These are phyloP conservation scores for Pantala flavescens DNA, from an alignment of 1,140 invertebrate genomes.

Conservation along the genomic window DNA sequence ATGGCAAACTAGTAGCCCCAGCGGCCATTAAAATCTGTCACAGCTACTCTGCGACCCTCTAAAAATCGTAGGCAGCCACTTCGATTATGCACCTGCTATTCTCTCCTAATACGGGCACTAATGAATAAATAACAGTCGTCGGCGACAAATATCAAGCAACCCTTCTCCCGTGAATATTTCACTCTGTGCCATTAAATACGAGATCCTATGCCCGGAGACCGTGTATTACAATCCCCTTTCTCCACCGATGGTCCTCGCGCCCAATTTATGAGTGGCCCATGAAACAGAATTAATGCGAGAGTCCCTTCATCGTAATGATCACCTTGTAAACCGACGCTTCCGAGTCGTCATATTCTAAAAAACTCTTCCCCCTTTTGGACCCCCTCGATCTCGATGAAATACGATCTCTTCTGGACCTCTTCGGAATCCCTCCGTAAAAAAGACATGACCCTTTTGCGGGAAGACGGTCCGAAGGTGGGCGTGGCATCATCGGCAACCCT, in stretches of 20 bases:
- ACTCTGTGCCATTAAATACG: neutral
- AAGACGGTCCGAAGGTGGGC: neutral
- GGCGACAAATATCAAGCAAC: too few relatives aligned
- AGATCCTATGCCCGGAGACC: neutral
- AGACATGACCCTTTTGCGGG: neutral
- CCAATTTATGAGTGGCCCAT: neutral
- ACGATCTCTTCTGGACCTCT: neutral
- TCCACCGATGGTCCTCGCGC: neutral
- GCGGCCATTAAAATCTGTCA: too few relatives aligned
- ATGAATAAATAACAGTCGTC: too few relatives aligned
- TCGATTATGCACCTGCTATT: too few relatives aligned
- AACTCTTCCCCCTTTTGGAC: neutral
- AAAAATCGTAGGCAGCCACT: too few relatives aligned
- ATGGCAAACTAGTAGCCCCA: too few relatives aligned
- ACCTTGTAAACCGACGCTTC: slow-evolving; percentile 3
- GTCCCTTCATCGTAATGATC: neutral
- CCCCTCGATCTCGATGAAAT: neutral
- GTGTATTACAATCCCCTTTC: neutral
- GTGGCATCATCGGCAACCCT: neutral
- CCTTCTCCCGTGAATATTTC: neutral
- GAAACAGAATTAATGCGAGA: neutral
- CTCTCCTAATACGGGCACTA: too few relatives aligned
- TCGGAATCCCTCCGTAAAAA: neutral
- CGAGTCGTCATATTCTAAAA: neutral
- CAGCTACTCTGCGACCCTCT: too few relatives aligned